Conservation (phyloP, 2,888 invertebrate genomes). For the Diadromus collaris region DNA sequence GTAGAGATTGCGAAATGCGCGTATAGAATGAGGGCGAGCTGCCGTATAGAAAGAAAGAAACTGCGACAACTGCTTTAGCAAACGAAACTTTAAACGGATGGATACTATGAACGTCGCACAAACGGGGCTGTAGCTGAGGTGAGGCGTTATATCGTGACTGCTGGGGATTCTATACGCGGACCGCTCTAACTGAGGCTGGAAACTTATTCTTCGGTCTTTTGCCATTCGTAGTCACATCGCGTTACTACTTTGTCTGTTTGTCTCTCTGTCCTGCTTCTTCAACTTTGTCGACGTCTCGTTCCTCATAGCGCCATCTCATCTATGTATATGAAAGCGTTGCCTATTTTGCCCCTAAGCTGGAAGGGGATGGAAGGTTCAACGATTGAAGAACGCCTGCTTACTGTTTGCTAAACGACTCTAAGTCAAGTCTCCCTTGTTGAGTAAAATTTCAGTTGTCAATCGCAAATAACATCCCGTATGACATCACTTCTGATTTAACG, state of each 20-base stretch:
- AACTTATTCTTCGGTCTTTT: conserved; percentile 41
- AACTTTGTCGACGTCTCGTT: background rate
- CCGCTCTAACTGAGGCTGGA: conserved; percentile 8
- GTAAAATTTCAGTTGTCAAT: no score
- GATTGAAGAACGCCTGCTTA: no score
- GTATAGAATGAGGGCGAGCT: conserved; percentile 3
- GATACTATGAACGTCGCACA: conserved; percentile 48
- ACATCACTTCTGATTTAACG: no score
- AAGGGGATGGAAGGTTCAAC: no score
- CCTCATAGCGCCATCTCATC: background rate
- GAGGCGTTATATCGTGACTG: conserved; percentile 12
- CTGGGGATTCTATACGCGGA: background rate
- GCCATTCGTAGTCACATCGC: conserved; percentile 4
- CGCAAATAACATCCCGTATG: no score
- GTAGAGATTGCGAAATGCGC: conserved; percentile 44
- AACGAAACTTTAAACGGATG: conserved; percentile 67
- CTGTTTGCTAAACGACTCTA: no score
- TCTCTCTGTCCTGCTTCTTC: background rate
- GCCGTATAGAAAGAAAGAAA: conserved; percentile 26
- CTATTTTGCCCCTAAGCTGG: no score
- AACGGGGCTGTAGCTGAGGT: conserved; percentile 42
- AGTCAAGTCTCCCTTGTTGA: no score
- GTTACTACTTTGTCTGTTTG: background rate
- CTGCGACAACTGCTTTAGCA: conserved; percentile 42
- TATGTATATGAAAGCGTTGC: no score